Conservation (phyloP, 2,113 vertebrate species). For the Lamprotornis superbus region DNA sequence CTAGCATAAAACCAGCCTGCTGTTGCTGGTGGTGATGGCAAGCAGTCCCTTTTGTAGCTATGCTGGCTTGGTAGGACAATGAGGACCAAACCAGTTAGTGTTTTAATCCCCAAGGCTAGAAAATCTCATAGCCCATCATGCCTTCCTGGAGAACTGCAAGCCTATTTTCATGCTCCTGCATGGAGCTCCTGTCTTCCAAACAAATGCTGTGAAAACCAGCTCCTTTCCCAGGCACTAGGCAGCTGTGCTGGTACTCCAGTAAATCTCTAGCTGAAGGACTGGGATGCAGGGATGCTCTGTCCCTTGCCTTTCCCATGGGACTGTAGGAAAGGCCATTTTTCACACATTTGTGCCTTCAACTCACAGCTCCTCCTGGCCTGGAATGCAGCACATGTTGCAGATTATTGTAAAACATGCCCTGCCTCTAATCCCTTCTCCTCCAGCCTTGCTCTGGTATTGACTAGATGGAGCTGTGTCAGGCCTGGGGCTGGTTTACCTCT, state of each 20-base stretch:
- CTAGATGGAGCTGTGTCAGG: slow-evolving; percentile 16
- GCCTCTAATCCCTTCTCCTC: slow-evolving; percentile 51
- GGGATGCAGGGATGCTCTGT: background rate
- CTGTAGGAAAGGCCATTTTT: background rate
- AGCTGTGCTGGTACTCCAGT: background rate
- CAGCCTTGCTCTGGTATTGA: slow-evolving; percentile 18
- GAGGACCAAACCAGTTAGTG: background rate
- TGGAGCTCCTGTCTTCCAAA: background rate
- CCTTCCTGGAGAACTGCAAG: background rate
- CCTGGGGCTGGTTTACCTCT: background rate
- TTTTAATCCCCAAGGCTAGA: background rate
- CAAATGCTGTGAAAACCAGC: background rate
- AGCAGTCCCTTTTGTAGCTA: background rate
- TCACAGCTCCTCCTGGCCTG: background rate
- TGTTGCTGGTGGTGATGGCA: background rate
- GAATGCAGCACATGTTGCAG: slow-evolving; percentile 38
- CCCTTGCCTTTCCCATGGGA: background rate
- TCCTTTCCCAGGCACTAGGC: background rate
- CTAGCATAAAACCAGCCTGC: background rate
- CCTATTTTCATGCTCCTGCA: background rate
- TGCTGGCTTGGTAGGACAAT: background rate
- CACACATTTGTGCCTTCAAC: background rate
- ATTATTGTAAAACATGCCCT: slow-evolving; percentile 54
- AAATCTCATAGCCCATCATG: background rate
- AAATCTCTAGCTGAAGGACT: background rate